Base-by-base conservation (phyloP, 1,140 invertebrate species). In the Zaprionus vittiger region DNA sequence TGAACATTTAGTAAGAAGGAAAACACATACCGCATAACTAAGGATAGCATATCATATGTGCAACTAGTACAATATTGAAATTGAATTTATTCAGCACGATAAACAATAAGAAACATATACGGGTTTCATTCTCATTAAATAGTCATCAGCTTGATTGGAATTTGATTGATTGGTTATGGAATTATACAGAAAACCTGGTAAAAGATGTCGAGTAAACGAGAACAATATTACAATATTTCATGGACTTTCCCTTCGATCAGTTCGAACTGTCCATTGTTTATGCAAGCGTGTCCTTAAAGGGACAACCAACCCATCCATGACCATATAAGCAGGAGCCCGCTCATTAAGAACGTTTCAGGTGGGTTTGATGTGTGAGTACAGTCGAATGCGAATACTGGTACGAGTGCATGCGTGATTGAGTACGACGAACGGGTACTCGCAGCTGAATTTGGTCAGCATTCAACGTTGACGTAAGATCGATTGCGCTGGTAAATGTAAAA, bases 401-500 rank as follows among this genome's bases (percentile, higher is more conserved):
- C 22, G 63, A 68, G 56, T 73, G 78, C 68, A 59, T 77, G 62
- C 56, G 49, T 68, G 64, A 57, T 57, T 38, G 20, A 57, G 56
- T 56, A 31, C 44, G 70, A 26, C 28, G 38, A 37, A 47, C 24
- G 52, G 26, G 37, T 60, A 66, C 54, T 24, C 20, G 37, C 37
- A 26, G 47, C 61, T 73, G 52, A 60, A 73, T 61, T 66, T 81
- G 79, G 75, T 65, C 68, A 73, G 68, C 49, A 70, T 73, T 31
- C 79, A 59, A 31, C 64, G 79, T 83, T 89, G 84, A 83, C 83
- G 83, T 59, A 89, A 87, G 81, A 75, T 74, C 84, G 34, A 74
- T 83, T 26, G 81, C 79, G 77, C 44, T 83, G 79, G 77, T 63
- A 55, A 65, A 72, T 78, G 24, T 37, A 55, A 34, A 60, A 49